phyloP scores from a whole-genome alignment of 2,888 invertebrate genomes.

The Athetis lepigone region DNA sequence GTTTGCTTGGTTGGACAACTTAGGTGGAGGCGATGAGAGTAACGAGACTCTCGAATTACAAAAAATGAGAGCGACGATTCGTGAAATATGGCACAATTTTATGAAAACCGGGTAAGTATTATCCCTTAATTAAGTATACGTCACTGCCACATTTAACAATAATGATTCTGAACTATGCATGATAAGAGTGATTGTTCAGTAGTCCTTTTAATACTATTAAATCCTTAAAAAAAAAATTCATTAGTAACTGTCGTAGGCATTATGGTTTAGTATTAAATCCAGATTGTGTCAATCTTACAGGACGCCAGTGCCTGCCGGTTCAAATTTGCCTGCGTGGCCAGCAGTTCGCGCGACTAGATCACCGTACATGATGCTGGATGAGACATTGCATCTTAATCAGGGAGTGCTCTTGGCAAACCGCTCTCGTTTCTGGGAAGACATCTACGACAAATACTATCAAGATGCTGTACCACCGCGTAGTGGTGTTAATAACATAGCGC shows the following conservation, averaged over 20 bases:
- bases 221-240: not conserved
- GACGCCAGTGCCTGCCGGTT: slow-evolving; percentile 49
- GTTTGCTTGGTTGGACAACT: slow-evolving; percentile 55
- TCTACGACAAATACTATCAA: slow-evolving; percentile 71
- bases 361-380: slow-evolving; percentile 73
- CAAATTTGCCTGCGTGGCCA: slow-evolving; percentile 69
- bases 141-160: too few relatives aligned
- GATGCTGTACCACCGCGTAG: slow-evolving; percentile 65
- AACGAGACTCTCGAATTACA: slow-evolving; percentile 52
- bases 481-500: slow-evolving; percentile 1
- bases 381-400: slow-evolving; percentile 59
- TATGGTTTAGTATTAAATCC: not conserved
- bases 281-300: slow-evolving; percentile 17
- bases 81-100: slow-evolving; percentile 72
- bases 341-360: slow-evolving; percentile 55
- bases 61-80: slow-evolving; percentile 58
- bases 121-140: too few relatives aligned
- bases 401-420: slow-evolving; percentile 61
- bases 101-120: slow-evolving; percentile 22
- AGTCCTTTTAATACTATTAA: too few relatives aligned
- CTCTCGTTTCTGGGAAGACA: slow-evolving; percentile 70
- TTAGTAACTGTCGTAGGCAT: not conserved
- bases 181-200: too few relatives aligned
- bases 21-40: slow-evolving; percentile 41
- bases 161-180: too few relatives aligned